A percentile compares a stretch with the other conserved stretches of the same genome.
These are phyloP conservation scores for Parthenolecanium corni DNA, from an alignment of 2,888 invertebrate genomes.

Conservation along the genomic window DNA sequence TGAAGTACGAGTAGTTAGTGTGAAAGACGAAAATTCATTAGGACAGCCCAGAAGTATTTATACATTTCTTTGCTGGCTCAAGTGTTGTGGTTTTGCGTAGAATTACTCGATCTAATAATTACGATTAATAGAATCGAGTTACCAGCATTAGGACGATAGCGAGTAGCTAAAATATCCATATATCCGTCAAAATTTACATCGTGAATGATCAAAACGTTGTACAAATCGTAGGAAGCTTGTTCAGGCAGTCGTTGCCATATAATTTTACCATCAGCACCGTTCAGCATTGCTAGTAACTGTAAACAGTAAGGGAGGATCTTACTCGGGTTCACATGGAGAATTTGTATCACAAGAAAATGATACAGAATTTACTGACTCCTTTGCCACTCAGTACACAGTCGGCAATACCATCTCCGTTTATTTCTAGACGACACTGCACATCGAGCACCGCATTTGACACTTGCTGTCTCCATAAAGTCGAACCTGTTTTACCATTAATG, in stretches of 20 bases:
- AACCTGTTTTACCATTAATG: slow-evolving; percentile 58
- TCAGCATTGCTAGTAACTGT: not conserved
- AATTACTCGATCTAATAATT: too few relatives aligned
- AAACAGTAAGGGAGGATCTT: not conserved
- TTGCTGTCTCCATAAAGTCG: slow-evolving; percentile 63
- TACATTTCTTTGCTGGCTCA: too few relatives aligned
- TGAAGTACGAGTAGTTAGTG: too few relatives aligned
- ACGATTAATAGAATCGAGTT: too few relatives aligned
- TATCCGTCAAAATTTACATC: slow-evolving; percentile 59
- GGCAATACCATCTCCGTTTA: slow-evolving; percentile 53
- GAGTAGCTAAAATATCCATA: slow-evolving; percentile 57
- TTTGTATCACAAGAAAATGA: not conserved
- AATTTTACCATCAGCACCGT: slow-evolving; percentile 1
- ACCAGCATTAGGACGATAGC: slow-evolving; percentile 45
- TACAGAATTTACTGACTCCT: slow-evolving; percentile 45
- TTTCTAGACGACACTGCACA: slow-evolving; percentile 57
- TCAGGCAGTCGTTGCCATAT: slow-evolving; percentile 3
- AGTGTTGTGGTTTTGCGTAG: too few relatives aligned
- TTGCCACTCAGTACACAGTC: slow-evolving; percentile 65
- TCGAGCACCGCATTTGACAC: slow-evolving; percentile 59
- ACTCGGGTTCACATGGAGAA: too few relatives aligned
- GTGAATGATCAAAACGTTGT: slow-evolving; percentile 56
- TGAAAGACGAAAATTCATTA: too few relatives aligned
- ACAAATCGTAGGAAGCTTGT: slow-evolving; percentile 40
- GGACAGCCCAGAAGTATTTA: too few relatives aligned